Conservation (phyloP, 2,888 invertebrate species). For the Chymomyza caudatula region DNA sequence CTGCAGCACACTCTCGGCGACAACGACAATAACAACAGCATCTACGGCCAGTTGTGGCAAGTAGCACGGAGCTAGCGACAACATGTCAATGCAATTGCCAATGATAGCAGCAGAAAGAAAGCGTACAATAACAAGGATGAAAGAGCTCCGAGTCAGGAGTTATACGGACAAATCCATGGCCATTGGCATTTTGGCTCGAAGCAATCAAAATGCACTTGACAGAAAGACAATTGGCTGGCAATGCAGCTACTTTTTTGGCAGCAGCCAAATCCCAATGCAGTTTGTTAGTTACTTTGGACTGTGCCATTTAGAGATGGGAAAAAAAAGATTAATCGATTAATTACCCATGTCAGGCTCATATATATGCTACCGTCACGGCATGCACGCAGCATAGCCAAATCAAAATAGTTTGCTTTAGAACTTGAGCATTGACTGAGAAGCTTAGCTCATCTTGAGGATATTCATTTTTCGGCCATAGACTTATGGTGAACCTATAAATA, state of each 20-base stretch:
- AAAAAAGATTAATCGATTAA: too few species aligned
- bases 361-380: too few species aligned
- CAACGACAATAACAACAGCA: constrained; percentile 42
- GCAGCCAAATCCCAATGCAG: background rate
- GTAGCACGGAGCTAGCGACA: constrained; percentile 50
- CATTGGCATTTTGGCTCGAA: background rate
- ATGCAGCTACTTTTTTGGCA: background rate
- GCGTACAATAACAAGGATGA: background rate
- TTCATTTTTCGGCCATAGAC: too few species aligned
- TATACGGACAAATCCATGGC: background rate
- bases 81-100: constrained; percentile 68
- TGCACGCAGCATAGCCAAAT: too few species aligned
- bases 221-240: constrained; percentile 29
- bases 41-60: constrained; percentile 61
- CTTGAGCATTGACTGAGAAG: too few species aligned
- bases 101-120: constrained; percentile 32
- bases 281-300: background rate
- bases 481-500: too few species aligned
- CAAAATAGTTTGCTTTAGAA: too few species aligned
- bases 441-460: too few species aligned
- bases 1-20: background rate
- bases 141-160: background rate
- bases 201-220: constrained; percentile 44
- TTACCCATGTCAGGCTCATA: too few species aligned
- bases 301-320: too few species aligned